Conservation (phyloP, 2,888 invertebrate species). For the Tortricodes alternella region DNA sequence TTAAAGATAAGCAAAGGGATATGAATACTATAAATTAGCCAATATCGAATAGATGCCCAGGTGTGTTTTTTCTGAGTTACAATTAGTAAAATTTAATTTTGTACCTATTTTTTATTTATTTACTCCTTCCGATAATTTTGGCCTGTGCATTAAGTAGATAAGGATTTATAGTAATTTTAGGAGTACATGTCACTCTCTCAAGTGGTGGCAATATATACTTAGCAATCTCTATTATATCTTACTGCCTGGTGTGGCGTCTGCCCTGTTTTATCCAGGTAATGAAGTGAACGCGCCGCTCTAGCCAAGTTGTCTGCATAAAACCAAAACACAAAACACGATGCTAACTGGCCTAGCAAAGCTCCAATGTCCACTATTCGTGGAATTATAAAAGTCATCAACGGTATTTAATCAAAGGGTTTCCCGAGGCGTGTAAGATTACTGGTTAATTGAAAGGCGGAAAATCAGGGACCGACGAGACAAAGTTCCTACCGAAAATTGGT, state of each 20-base stretch:
- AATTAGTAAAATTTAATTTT: too few species aligned
- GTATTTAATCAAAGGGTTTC: slow-evolving; percentile 77
- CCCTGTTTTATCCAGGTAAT: slow-evolving; percentile 32
- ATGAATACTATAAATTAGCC: too few species aligned
- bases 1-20: too few species aligned
- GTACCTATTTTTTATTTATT: too few species aligned
- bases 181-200: too few species aligned
- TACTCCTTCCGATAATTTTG: too few species aligned
- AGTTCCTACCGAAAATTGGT: slow-evolving; percentile 62
- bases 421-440: slow-evolving; percentile 79
- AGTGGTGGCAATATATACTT: too few species aligned
- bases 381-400: slow-evolving; percentile 81
- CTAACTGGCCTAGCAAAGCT: slow-evolving; percentile 52
- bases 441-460: slow-evolving; percentile 79
- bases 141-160: too few species aligned
- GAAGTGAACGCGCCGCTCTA: slow-evolving; percentile 44
- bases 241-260: neutral
- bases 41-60: too few species aligned
- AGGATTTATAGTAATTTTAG: too few species aligned
- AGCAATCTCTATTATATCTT: neutral
- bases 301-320: slow-evolving; percentile 58
- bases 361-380: slow-evolving; percentile 77
- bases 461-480: slow-evolving; percentile 69
- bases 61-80: too few species aligned
- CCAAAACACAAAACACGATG: slow-evolving; percentile 66